Percentiles rank a stretch among this genome's conserved stretches.
Conservation (phyloP, 2,113 vertebrate genomes). For the Rhabdomys dilectus region DNA sequence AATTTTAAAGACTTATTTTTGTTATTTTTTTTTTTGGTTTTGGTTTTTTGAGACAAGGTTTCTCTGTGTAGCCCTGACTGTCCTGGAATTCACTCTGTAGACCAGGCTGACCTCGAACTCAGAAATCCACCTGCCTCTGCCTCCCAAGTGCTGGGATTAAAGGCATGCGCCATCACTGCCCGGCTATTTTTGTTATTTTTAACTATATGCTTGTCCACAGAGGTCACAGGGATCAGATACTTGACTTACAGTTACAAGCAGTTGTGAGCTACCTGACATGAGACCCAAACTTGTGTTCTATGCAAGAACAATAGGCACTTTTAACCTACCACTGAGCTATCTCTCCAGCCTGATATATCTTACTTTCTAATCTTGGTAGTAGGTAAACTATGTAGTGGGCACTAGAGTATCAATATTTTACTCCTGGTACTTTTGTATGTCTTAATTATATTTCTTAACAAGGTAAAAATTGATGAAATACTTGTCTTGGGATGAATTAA, state of each 20-base stretch:
- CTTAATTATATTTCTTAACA: slow-evolving; percentile 58
- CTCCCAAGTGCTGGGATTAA: too few species aligned
- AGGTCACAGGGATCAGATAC: background rate
- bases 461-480: slow-evolving; percentile 51
- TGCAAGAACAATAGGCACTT: background rate
- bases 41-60: too few species aligned
- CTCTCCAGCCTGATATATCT: background rate
- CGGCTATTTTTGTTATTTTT: background rate
- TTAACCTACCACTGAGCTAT: background rate
- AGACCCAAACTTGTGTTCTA: background rate
- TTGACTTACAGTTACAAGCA: background rate
- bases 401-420: background rate
- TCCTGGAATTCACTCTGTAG: too few species aligned
- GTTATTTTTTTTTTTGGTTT: too few species aligned
- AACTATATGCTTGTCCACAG: background rate
- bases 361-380: slow-evolving; percentile 30
- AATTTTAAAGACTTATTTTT: background rate
- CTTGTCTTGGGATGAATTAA: slow-evolving; percentile 18
- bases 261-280: background rate
- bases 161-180: too few species aligned
- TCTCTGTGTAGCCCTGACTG: too few species aligned
- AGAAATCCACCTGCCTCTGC: too few species aligned
- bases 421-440: slow-evolving; percentile 36
- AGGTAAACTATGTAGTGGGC: background rate
- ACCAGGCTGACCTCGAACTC: too few species aligned